Base-by-base conservation (phyloP, 2,113 vertebrate species). In the Desmodus rotundus region DNA sequence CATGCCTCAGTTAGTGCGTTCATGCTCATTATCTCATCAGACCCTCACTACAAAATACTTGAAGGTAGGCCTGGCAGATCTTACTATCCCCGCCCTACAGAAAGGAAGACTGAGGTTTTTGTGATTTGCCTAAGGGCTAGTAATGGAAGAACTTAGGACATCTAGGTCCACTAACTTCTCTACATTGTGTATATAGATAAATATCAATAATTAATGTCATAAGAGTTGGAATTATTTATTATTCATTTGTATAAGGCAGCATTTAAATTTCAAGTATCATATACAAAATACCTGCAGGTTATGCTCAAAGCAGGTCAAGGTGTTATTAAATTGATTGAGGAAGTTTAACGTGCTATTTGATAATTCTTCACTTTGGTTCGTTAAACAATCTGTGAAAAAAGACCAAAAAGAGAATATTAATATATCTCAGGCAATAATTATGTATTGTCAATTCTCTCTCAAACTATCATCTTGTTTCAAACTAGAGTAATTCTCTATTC, bases 241-340 rank as follows among this genome's bases (percentile, higher is more conserved):
- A 89, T 61, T 88, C 52, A 82, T 86, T 52, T 87, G 76, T 96
- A 94, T 28, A 97, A 83, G 16, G 95, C 41, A 97, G 67, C 91
- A 95, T 78, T 56, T 74, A 97, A 95, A 89, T 94, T 82, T 97
- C 89, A 97, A 92, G 80, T 93, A 74, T 97, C 56, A 96, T 20
- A 92, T 92, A 72, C 89, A 89, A 98, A 97, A 97, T 98, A 99
- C 99, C 99, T 99, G 98, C 96, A 98, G 98, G 96, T 99, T 99
- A 96, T 98, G 98, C 91, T 99, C 98, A 98, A 99, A 99, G 98
- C 99, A 99, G 85, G 95, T 97, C 97, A 99, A 97, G 10, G 99
- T 99, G 90, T 98, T 97, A 98, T 99, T 99, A 98, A 99, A 99
- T 50, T 89, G 95, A 78, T 91, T 93, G 97, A 99, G 97, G 98